Base-by-base conservation (phyloP, 2,888 invertebrate species). In the Xestia sexstrigata region DNA sequence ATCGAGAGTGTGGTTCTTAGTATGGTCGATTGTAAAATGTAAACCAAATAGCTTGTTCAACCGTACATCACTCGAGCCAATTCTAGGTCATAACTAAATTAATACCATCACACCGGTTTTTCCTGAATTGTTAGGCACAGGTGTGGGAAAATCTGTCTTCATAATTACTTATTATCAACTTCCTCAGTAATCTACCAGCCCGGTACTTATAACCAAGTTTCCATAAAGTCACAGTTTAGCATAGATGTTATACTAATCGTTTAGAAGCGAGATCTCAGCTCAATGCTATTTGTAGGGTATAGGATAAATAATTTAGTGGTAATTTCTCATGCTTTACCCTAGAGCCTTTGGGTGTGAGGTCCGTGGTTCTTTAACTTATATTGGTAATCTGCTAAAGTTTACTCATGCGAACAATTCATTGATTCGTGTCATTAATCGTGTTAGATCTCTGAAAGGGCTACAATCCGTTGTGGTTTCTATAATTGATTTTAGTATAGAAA, bases 221-320 rank as follows among this genome's bases (percentile, higher is more conserved):
- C 79, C 83, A 82, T 67, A 45, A 74, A 87, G 89, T 87, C 87
- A 87, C 89, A 82, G 88, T 91, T 91, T 89, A 90, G 93, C 91
- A 93, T 93, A 93, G 92, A 88, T 92, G 90, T 93, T 94, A 94
- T 92, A 86, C 81, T 88, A 84, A 87, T 85, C 81, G 94, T 94
- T 83, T 88, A 89, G 89, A 88, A 69, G 95, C 94, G 94, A 96
- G 96, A 96, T 96, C 96, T 96, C 96, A 96, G 96, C 96, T 96
- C 96, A 96, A 96, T 92, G 95, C 95, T 96, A 96, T 91, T 80
- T 91, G 91, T 95, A 95, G 95, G 94, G 91, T 95, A 94, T 95
- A 94, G 93, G 88, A 89, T 94, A 94, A 35, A 79, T 74, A 93
- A 94, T 90, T 90, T 95, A 95, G 93, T 91, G 90, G 90, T 95